A percentile compares a stretch with the other conserved stretches of the same genome.
Conservation (phyloP, 2,888 invertebrate species). For the Pimpla rufipes region DNA sequence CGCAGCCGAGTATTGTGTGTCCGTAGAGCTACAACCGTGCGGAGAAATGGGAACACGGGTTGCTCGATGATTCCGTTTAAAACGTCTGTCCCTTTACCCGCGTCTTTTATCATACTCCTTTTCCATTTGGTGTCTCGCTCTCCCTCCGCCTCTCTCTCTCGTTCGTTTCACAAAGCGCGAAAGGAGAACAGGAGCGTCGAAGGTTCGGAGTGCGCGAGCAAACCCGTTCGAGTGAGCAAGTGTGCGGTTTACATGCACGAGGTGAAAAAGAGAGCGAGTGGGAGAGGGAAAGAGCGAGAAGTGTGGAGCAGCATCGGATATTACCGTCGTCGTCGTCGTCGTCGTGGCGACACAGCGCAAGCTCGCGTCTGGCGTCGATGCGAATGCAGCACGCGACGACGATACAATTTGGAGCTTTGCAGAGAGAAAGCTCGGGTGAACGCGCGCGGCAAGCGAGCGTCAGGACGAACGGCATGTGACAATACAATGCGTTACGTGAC, state of each 20-base stretch:
- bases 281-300: not conserved
- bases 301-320: conserved; percentile 61
- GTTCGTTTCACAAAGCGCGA: not conserved
- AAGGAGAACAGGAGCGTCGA: conserved; percentile 22
- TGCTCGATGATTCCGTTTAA: conserved; percentile 51
- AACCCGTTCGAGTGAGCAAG: conserved; percentile 21
- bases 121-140: not conserved
- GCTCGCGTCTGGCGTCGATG: conserved; percentile 66
- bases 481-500: conserved; percentile 80
- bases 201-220: conserved; percentile 21
- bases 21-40: conserved; percentile 11
- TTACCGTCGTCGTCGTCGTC: conserved; percentile 49
- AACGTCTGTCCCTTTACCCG: conserved; percentile 10
- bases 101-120: not conserved
- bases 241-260: conserved; percentile 19
- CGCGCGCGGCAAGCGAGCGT: conserved; percentile 46
- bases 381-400: conserved; percentile 77
- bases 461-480: conserved; percentile 78
- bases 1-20: not conserved
- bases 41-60: conserved; percentile 57
- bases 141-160: not conserved
- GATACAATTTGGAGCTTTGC: conserved; percentile 83
- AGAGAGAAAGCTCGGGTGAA: conserved; percentile 67
- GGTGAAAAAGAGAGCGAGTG: not conserved
- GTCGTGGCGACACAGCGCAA: conserved; percentile 42